Base-by-base conservation (phyloP, 1,140 invertebrate genomes). In the Battus philenor region DNA sequence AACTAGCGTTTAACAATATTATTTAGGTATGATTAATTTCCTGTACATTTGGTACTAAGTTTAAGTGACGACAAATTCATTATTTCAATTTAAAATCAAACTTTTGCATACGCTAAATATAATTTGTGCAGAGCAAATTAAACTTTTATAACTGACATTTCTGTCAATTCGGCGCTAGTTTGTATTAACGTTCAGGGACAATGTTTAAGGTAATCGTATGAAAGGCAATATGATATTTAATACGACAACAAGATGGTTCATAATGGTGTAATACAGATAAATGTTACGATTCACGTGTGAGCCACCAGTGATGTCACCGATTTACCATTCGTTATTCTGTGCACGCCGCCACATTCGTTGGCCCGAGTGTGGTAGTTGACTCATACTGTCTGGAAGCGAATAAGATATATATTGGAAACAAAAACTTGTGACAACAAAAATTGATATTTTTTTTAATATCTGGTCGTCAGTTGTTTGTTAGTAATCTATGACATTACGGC, bases 251-350 rank as follows among this genome's bases (percentile, higher is more conserved):
- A 38, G 47, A 76, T 39, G 62, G 65, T 68, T 62, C 44, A 59
- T 55, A 59, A 52, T 70, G 36, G 56, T 52, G 43, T 38, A 31
- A 27, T 49, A 50, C 34, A 13, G 11, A 4, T 9, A 36, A 24
- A 41, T 50, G 55, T 43, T 48, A 54, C 47, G 54, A 71, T 61
- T 54, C 41, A 59, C 50, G 62, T 59, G 51, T 55, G 62, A 59
- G 54, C 47, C 53, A 53, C 53, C 61, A 73, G 67, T 78, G 77
- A 76, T 79, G 77, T 84, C 80, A 80, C 64, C 57, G 57, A 61
- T 63, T 59, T 55, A 52, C 50, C 65, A 64, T 72, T 81, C 68
- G 68, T 81, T 81, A 84, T 84, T 74, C 72, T 58, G 57, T 59
- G 61, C 70, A 64, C 56, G 63, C 59, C 48, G 59, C 61, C 46